A percentile compares a stretch with the other conserved stretches of the same genome.
These are phyloP conservation scores for Elysia chlorotica DNA, from an alignment of 1,140 invertebrate species.

Conservation along the genomic window DNA sequence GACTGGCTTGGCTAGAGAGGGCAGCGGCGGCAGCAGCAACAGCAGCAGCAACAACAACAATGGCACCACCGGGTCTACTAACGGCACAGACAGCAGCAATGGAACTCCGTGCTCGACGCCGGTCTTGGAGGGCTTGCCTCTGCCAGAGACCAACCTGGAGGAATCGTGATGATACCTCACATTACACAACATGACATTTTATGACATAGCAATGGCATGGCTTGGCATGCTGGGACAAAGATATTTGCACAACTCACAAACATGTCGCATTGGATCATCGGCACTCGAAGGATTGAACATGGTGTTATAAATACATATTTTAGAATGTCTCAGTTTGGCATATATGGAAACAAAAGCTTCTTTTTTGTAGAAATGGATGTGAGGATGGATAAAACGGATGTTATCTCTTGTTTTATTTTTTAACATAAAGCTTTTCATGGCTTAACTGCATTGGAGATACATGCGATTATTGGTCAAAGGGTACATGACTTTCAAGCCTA, in stretches of 20 bases:
- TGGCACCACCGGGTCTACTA: neutral
- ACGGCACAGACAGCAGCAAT: neutral
- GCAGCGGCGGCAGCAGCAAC: constrained; percentile 17
- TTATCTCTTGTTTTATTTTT: too few species aligned
- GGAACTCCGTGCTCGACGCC: neutral
- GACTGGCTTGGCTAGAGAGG: constrained; percentile 35
- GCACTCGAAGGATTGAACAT: too few species aligned
- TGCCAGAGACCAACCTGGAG: neutral
- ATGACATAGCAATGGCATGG: neutral
- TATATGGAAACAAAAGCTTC: too few species aligned
- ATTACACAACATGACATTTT: neutral
- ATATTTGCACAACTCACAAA: neutral
- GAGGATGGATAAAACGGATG: too few species aligned
- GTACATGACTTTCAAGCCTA: too few species aligned
- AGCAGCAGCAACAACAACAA: neutral
- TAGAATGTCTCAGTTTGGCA: too few species aligned
- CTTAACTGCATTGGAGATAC: too few species aligned
- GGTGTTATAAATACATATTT: too few species aligned
- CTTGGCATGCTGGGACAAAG: neutral
- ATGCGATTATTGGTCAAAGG: too few species aligned
- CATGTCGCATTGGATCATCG: neutral
- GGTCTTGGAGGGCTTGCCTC: neutral
- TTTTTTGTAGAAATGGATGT: too few species aligned
- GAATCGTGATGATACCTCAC: neutral
- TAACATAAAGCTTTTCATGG: too few species aligned